Evolutionary conservation across 2,888 invertebrate genomes (phyloP), one percentile per base, ranked within the genome.

Genomic region (Anorthoa munda): DNA sequence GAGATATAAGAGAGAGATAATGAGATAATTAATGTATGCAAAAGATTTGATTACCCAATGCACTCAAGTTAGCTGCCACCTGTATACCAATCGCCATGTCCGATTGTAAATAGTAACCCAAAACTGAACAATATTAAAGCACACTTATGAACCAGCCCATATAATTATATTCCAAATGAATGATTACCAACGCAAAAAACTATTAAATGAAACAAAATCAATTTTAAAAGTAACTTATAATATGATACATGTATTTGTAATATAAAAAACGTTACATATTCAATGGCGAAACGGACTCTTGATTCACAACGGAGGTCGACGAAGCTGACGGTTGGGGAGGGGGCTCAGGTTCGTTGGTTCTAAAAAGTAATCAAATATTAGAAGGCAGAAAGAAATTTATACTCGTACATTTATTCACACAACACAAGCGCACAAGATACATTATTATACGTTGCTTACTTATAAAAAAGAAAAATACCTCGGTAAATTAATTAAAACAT

Each of bases 141-240:
- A 9, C 39, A 39, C 9, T 39, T 39, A 39, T 39, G 9, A 39
- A 39, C 39, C 39, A 39, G 1, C 9, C 1, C 39, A 39, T 39
- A 39, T 31, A n/a, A n/a, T n/a, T n/a, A 31, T 3, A 39, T 9
- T 39, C 9, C 39, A 39, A 39, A 39, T 39, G 0, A 39, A 39
- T 39, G 39, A 39, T 39, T 39, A 9, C 0, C 39, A 39, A 39
- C 7, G 9, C 9, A 39, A 39, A 0, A 39, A 39, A 39, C 5
- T 63, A n/a, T 21, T 39, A 1, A 75, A 63, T 61, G 0, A 79
- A 79, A 79, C 21, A 56, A 51, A 23, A 63, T 0, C 0, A 55
- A 31, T 12, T 75, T 66, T 79, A 75, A 85, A 75, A 79, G 73
- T 67, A 77, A 80, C 72, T 76, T 80, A 77, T 81, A 81, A 72